Evolutionary conservation across 2,113 vertebrate species (phyloP), one percentile per base, ranked within the genome.

Genomic region (Eira barbara): DNA sequence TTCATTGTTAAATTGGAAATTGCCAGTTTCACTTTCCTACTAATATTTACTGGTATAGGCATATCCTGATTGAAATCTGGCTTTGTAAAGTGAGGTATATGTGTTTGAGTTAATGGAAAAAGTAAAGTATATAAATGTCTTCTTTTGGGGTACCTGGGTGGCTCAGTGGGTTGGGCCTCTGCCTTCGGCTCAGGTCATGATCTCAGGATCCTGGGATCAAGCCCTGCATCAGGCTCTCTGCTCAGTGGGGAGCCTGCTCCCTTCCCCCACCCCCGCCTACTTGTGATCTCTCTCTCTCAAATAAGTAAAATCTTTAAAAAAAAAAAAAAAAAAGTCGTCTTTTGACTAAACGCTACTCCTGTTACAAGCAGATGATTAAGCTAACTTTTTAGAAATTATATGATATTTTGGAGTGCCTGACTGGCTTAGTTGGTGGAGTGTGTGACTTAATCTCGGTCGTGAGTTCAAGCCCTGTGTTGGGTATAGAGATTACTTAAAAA

Each of bases 11-110:
- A 47, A n/a, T 92, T 89, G 49, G 61, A 96, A 84, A 39, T 85
- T 34, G 8, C n/a, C 61, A 59, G 34, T 92, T 95, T 84, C 7
- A 59, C 7, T 69, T 90, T 80, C 67, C 1, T 61, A 45, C 12
- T 95, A 65, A 34, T 61, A 36, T 27, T 84, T 36, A 74, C 18
- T 95, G 21, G 1, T 63, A 47, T 76, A 85, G 45, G 25, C 45
- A 84, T 73, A 71, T 93, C 21, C 76, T 94, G 29, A 39, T 52
- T 84, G 86, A 96, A 96, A 78, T 87, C n/a, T 92, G 65, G 7
- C 31, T 47, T 80, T 80, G 23, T 84, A 67, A 92, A 76, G 6
- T 93, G 47, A 83, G 8, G 23, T 71, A 3, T 39, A 14, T 88
- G 8, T 92, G 3, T 89, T 92, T 85, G 29, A 84, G 17, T 89